Evolutionary conservation across 2,888 invertebrate genomes (phyloP).

Genomic region (Cheilosia grossa): DNA sequence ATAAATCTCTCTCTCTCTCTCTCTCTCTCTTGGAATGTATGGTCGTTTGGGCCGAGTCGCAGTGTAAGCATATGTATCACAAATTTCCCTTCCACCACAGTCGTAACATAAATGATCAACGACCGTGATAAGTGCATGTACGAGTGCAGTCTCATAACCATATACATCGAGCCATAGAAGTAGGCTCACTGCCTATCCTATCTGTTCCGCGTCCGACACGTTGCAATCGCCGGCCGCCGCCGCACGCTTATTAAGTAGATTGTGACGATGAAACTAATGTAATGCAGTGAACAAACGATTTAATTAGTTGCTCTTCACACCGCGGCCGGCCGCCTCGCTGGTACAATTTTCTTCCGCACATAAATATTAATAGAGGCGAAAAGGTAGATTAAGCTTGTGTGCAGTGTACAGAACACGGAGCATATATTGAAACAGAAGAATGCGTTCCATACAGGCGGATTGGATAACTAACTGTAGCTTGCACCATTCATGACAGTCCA

Average conservation of each 20-base stretch:
- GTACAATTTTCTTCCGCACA: constrained; percentile 57
- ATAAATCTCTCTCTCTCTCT: background rate
- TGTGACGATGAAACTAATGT: constrained; percentile 51
- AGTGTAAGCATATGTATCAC: too few relatives aligned
- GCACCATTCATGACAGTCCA: constrained; percentile 49
- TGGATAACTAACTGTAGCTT: constrained; percentile 46
- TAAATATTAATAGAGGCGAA: constrained; percentile 22
- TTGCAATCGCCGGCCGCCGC: constrained; percentile 1
- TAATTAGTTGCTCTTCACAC: constrained; percentile 68
- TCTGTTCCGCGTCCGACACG: constrained; percentile 41
- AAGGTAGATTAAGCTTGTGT: constrained; percentile 51
- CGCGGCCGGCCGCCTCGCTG: background rate
- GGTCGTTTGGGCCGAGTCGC: background rate
- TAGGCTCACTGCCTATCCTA: constrained; percentile 19
- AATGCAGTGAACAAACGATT: constrained; percentile 30
- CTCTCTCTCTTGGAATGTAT: background rate
- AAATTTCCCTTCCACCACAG: constrained; percentile 36
- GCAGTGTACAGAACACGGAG: constrained; percentile 12
- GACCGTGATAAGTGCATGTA: constrained; percentile 45
- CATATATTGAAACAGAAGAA: constrained; percentile 66
- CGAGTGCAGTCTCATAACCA: background rate
- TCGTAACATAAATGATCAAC: constrained; percentile 58
- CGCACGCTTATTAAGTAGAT: constrained; percentile 46
- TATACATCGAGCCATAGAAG: constrained; percentile 5
- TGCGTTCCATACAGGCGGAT: constrained; percentile 59